Base-by-base conservation (phyloP, 2,888 invertebrate genomes). In the Patella pellucida region DNA sequence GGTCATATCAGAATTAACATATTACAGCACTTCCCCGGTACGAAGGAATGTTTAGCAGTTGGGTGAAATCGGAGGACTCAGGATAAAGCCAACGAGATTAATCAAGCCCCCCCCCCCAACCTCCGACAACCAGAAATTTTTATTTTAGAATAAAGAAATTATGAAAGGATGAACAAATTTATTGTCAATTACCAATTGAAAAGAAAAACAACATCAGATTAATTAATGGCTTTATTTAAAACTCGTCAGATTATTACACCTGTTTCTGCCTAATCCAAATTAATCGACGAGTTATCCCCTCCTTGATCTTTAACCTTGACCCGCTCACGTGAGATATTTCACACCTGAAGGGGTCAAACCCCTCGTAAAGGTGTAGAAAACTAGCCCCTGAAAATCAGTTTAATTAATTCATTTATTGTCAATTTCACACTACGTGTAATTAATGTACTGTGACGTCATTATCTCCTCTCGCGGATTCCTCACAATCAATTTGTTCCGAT, bases 361-460 rank as follows among this genome's bases (percentile, higher is more conserved):
- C 62, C 19, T 23, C 62, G 14, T 19, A 62, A 62, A 62, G 12
- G 19, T 62, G 19, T 23, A 11, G 23, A 62, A 23, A 62, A 23
- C 62, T 3, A 9, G n/a, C 14, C 23, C 23, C 62, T 3, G 9
- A n/a, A 19, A 62, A 23, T 5, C 19, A 19, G 11, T 9, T 62
- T 12, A 23, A 23, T 23, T 62, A 62, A 62, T 62, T 62, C 23
- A 19, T 62, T 23, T 14, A 62, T 62, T 62, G 62, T 19, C 62
- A 62, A 62, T 62, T 62, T 62, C 62, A 62, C 62, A 62, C 62
- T 62, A 12, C 19, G 11, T 62, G 23, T 62, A 62, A 62, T 62
- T 62, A 62, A 62, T 62, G 62, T 19, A 23, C 19, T 62, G 62
- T 23, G 23, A 23, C 62, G 23, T 12, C 19, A 23, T 62, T 62